phyloP scores from a whole-genome alignment of 1,140 invertebrate species.

The Sminthurinus signatus region DNA sequence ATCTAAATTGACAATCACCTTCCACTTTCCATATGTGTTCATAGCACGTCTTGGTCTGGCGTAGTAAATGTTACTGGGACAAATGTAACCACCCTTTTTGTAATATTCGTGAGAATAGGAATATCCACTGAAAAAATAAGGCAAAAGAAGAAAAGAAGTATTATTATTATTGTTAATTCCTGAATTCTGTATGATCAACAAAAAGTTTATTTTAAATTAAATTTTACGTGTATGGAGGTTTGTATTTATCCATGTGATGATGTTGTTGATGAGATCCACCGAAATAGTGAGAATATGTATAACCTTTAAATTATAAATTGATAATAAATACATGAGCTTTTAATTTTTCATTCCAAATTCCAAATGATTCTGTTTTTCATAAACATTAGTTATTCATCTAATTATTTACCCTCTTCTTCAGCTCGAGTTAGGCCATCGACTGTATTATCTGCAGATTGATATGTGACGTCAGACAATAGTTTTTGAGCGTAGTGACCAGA shows the following conservation, averaged over 20 bases:
- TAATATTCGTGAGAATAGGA: slow-evolving; percentile 39
- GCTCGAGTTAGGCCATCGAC: slow-evolving; percentile 41
- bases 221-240: slow-evolving; percentile 35
- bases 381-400: no score
- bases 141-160: not conserved
- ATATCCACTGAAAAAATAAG: slow-evolving; percentile 35
- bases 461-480: slow-evolving; percentile 42
- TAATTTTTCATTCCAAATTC: no score
- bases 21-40: slow-evolving; percentile 44
- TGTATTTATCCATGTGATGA: slow-evolving; percentile 26
- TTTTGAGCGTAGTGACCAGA: slow-evolving; percentile 32
- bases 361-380: no score
- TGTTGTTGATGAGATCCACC: slow-evolving; percentile 29
- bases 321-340: no score
- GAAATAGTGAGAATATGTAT: slow-evolving; percentile 43
- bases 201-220: not conserved
- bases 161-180: not conserved
- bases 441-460: slow-evolving; percentile 43
- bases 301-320: no score
- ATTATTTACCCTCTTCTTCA: slow-evolving; percentile 43
- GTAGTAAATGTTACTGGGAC: slow-evolving; percentile 43
- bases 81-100: slow-evolving; percentile 43
- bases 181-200: not conserved
- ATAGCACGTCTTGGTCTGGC: slow-evolving; percentile 40
- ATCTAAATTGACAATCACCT: slow-evolving; percentile 42